Conservation (phyloP, 2,797 vertebrate species). For the Decapterus maruadsi region DNA sequence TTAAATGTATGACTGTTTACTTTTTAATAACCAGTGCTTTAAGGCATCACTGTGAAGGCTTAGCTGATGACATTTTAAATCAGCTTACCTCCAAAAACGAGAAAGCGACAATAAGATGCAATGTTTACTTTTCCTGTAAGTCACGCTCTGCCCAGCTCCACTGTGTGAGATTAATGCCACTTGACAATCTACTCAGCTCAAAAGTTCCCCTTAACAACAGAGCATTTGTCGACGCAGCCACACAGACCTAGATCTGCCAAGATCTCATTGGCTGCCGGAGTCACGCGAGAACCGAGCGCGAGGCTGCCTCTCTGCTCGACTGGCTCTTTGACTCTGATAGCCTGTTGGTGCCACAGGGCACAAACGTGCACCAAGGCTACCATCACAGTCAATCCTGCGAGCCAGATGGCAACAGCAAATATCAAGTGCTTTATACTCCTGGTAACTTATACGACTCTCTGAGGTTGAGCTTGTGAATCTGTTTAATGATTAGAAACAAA, state of each 20-base stretch:
- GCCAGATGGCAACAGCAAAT: slow-evolving; percentile 31
- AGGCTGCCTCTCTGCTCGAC: slow-evolving; percentile 73
- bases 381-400: slow-evolving; percentile 45
- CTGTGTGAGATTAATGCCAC: slow-evolving; percentile 75
- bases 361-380: slow-evolving; percentile 58
- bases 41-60: not conserved
- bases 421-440: slow-evolving; percentile 1
- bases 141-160: slow-evolving; percentile 54
- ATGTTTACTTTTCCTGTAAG: slow-evolving; percentile 68
- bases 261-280: slow-evolving; percentile 81
- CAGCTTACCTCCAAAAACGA: slow-evolving; percentile 14
- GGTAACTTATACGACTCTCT: slow-evolving; percentile 4
- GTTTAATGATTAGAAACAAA: not conserved
- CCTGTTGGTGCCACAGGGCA: slow-evolving; percentile 75
- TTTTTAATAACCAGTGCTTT: slow-evolving; percentile 12
- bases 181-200: slow-evolving; percentile 79
- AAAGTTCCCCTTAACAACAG: slow-evolving; percentile 85
- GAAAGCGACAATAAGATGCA: slow-evolving; percentile 33
- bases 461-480: not conserved
- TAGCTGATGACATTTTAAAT: slow-evolving; percentile 19
- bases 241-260: slow-evolving; percentile 78
- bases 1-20: slow-evolving; percentile 11
- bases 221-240: slow-evolving; percentile 78
- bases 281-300: slow-evolving; percentile 73
- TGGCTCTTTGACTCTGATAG: slow-evolving; percentile 82